These are phyloP conservation scores for Meteorus colon DNA, from an alignment of 2,888 invertebrate genomes.

Conservation along the genomic window DNA sequence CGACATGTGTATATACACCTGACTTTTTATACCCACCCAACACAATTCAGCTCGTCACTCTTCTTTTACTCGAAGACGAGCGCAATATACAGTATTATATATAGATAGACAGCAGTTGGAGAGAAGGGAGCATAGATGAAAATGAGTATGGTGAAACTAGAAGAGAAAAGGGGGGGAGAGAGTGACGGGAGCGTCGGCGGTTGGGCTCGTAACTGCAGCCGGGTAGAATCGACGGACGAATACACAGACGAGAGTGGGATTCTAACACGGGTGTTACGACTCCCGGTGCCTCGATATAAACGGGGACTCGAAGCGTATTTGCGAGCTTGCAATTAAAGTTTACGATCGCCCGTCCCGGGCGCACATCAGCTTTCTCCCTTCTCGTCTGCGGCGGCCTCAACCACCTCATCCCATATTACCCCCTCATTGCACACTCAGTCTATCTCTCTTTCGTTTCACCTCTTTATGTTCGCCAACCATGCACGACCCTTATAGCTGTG, in stretches of 20 bases:
- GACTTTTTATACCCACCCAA: slow-evolving; percentile 18
- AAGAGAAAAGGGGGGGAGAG: slow-evolving; percentile 8
- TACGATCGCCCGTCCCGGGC: slow-evolving; percentile 58
- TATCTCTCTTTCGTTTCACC: not conserved
- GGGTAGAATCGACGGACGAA: slow-evolving; percentile 37
- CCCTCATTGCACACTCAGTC: not conserved
- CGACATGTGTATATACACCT: not conserved
- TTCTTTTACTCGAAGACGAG: not conserved
- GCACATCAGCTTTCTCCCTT: slow-evolving; percentile 27
- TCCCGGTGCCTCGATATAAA: slow-evolving; percentile 58
- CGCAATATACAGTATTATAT: not conserved
- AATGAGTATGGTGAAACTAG: not conserved
- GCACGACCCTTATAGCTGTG: not conserved
- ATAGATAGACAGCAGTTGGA: not conserved
- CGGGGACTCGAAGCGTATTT: slow-evolving; percentile 60
- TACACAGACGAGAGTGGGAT: slow-evolving; percentile 25
- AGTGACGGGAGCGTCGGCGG: slow-evolving; percentile 27
- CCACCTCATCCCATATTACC: slow-evolving; percentile 13
- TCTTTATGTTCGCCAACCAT: not conserved
- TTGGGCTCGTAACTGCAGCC: slow-evolving; percentile 46
- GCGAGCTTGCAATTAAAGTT: slow-evolving; percentile 69
- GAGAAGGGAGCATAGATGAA: slow-evolving; percentile 6
- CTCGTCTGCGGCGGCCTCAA: slow-evolving; percentile 36
- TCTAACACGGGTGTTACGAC: slow-evolving; percentile 49
- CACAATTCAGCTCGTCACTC: slow-evolving; percentile 27